Percentiles rank a stretch among this genome's conserved stretches.
Evolutionary conservation across 2,797 vertebrate species (phyloP).

Genomic region (Sebastes taczanowskii): DNA sequence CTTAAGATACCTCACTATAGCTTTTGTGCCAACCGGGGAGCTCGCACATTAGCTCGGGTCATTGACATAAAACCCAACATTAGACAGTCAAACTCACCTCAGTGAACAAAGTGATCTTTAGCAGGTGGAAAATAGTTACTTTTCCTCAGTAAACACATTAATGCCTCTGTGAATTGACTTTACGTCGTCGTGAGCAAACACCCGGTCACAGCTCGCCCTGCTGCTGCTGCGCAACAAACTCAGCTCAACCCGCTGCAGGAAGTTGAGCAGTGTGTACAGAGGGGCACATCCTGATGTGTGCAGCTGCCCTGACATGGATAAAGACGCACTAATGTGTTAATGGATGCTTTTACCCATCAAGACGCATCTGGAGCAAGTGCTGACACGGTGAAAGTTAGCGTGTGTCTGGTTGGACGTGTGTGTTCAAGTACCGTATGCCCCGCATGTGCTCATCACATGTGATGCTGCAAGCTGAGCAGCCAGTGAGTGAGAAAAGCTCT

Average conservation of each 20-base stretch:
- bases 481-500: background rate
- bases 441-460: constrained; percentile 12
- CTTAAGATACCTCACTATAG: constrained; percentile 48
- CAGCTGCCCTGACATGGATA: constrained; percentile 60
- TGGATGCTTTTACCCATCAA: constrained; percentile 63
- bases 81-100: constrained; percentile 59
- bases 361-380: constrained; percentile 63
- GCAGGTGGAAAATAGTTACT: constrained; percentile 46
- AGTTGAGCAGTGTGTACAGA: background rate
- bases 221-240: constrained; percentile 26
- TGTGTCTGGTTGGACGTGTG: background rate
- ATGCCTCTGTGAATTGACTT: constrained; percentile 42
- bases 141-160: constrained; percentile 60
- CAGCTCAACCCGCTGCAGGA: constrained; percentile 29
- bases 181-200: constrained; percentile 43
- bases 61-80: constrained; percentile 65
- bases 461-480: background rate
- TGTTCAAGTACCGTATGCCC: constrained; percentile 5
- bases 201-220: constrained; percentile 9
- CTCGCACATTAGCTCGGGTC: constrained; percentile 63
- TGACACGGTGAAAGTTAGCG: constrained; percentile 59
- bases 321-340: constrained; percentile 66
- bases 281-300: constrained; percentile 18
- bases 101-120: constrained; percentile 55
- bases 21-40: constrained; percentile 38